These are phyloP conservation scores for Stichopus horrens DNA, from an alignment of 53 echinoderm and acorn worm genomes.

Conservation along the genomic window DNA sequence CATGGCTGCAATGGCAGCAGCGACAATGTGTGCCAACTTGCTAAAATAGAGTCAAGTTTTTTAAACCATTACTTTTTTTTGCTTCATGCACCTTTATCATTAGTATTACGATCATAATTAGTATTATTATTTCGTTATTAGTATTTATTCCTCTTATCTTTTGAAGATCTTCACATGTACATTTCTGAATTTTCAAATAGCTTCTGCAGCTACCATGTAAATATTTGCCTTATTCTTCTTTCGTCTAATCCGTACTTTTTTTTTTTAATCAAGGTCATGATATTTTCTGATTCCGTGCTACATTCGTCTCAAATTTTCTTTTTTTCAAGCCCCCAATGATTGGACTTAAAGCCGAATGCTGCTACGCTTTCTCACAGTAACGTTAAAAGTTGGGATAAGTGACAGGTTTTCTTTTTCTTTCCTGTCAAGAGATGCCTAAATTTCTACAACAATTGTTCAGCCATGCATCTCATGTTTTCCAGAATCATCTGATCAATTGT, in stretches of 20 bases:
- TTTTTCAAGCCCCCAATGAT: too few species aligned
- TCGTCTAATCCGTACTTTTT: background rate
- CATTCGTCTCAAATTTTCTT: too few species aligned
- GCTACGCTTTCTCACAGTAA: too few species aligned
- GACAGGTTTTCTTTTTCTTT: too few species aligned
- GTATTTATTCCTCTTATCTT: background rate
- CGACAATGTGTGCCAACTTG: background rate
- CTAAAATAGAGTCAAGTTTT: background rate
- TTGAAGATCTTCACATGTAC: background rate
- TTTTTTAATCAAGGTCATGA: background rate
- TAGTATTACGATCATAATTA: background rate
- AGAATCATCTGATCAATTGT: too few species aligned
- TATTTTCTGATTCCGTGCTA: too few species aligned
- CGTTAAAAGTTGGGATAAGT: too few species aligned
- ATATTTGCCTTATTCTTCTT: background rate
- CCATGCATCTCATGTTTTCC: too few species aligned
- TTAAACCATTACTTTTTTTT: background rate
- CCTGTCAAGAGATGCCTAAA: too few species aligned
- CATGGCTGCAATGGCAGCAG: background rate
- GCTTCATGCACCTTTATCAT: background rate
- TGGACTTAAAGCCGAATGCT: too few species aligned
- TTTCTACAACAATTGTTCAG: too few species aligned
- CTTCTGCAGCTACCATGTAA: background rate
- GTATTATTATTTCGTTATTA: background rate
- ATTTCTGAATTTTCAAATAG: background rate